Percentiles rank a stretch among this genome's conserved stretches.
Conservation (phyloP, 2,797 vertebrate genomes). For the Crossoptilon crossoptilon region DNA sequence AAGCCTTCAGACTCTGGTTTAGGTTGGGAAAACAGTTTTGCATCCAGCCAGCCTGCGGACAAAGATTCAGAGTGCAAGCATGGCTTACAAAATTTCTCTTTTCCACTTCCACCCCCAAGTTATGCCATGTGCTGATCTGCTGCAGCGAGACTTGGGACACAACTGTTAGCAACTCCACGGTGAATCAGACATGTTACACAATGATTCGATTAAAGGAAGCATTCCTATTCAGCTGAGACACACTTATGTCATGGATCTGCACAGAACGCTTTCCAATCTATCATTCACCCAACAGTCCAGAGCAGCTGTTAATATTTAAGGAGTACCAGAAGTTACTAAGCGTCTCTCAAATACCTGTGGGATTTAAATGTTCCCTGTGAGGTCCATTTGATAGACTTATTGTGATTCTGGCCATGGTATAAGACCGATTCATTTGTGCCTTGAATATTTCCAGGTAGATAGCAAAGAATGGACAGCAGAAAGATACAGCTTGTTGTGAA, state of each 20-base stretch:
- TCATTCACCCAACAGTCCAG: neutral
- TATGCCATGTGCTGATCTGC: neutral
- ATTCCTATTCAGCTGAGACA: constrained; percentile 36
- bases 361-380: constrained; percentile 43
- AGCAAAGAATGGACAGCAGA: constrained; percentile 5
- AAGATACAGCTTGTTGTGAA: neutral
- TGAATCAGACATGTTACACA: constrained; percentile 38
- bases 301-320: constrained; percentile 61
- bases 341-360: constrained; percentile 34
- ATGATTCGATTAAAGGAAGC: constrained; percentile 41
- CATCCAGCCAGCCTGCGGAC: neutral
- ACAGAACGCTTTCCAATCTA: constrained; percentile 18
- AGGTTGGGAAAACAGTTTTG: neutral
- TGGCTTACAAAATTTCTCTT: neutral
- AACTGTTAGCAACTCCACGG: neutral
- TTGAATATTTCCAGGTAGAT: neutral
- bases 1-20: neutral
- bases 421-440: neutral
- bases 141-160: neutral
- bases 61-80: neutral
- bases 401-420: neutral
- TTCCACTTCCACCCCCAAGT: neutral
- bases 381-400: neutral
- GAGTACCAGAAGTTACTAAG: constrained; percentile 47
- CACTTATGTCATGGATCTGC: constrained; percentile 13